Percentiles rank a stretch among this genome's conserved stretches.
Evolutionary conservation across 2,888 invertebrate genomes (phyloP).

Genomic region (Polymixis flavicincta): DNA sequence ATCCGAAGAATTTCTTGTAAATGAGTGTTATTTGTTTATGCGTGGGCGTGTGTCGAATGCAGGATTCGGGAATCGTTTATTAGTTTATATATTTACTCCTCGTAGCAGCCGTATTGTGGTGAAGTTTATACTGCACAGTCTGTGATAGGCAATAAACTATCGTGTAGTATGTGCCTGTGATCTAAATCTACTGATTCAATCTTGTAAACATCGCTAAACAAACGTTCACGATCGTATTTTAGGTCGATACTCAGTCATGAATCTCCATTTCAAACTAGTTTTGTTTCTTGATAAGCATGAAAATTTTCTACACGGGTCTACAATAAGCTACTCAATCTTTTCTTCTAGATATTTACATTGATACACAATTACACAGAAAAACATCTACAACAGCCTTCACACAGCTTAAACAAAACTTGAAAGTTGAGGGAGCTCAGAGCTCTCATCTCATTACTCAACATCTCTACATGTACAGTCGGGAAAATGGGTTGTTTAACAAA

Average conservation of each 20-base stretch:
- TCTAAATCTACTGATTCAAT: slow-evolving; percentile 12
- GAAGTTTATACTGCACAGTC: slow-evolving; percentile 18
- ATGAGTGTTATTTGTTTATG: not conserved
- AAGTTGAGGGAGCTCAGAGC: not conserved
- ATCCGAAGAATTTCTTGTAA: slow-evolving; percentile 23
- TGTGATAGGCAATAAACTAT: slow-evolving; percentile 24
- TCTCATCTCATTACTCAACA: not conserved
- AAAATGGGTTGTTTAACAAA: slow-evolving; percentile 14
- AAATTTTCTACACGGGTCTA: not conserved
- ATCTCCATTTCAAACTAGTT: not conserved
- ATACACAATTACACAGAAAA: not conserved
- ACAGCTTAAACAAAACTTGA: slow-evolving; percentile 7
- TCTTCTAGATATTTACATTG: not conserved
- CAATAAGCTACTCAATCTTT: not conserved
- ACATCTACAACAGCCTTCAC: not conserved
- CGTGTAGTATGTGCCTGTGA: not conserved
- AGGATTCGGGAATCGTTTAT: slow-evolving; percentile 10
- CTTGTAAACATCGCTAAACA: not conserved
- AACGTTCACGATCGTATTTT: not conserved
- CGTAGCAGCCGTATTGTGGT: slow-evolving; percentile 3
- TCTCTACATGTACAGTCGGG: not conserved
- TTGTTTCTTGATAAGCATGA: slow-evolving; percentile 1
- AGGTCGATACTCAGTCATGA: not conserved
- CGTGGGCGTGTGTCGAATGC: not conserved
- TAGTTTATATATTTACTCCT: slow-evolving; percentile 15